These are phyloP conservation scores for Chelon labrosus DNA, from an alignment of 2,797 vertebrate genomes.

Conservation along the genomic window DNA sequence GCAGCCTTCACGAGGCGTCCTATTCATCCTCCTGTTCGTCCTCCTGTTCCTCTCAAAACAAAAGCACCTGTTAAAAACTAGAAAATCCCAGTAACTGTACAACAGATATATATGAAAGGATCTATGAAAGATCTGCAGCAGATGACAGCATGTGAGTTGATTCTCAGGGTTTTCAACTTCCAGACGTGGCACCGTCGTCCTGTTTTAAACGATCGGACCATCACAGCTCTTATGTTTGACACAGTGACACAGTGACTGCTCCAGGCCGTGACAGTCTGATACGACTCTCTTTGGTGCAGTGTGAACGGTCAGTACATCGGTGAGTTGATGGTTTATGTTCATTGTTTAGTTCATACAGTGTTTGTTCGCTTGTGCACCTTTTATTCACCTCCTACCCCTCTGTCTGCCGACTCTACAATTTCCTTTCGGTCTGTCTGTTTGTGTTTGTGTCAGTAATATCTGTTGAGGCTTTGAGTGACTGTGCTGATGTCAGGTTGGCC, in stretches of 20 bases:
- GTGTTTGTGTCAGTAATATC: constrained; percentile 87
- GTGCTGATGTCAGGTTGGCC: constrained; percentile 92
- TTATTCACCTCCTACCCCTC: background rate
- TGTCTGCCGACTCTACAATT: background rate
- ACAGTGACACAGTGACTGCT: background rate
- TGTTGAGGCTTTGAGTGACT: constrained; percentile 92
- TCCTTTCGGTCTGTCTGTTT: background rate
- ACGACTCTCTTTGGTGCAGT: constrained; percentile 33
- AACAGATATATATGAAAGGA: constrained; percentile 1
- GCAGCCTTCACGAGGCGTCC: background rate
- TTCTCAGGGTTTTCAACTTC: background rate
- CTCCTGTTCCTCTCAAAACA: background rate
- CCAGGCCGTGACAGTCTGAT: constrained; percentile 14
- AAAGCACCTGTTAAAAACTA: constrained; percentile 42
- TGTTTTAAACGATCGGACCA: constrained; percentile 14
- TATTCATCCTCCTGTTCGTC: background rate
- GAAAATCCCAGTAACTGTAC: constrained; percentile 17
- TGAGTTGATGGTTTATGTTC: constrained; percentile 1
- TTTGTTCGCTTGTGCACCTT: constrained; percentile 7
- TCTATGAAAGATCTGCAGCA: background rate
- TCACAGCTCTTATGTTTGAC: constrained; percentile 18
- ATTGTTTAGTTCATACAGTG: constrained; percentile 13
- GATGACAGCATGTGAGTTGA: constrained; percentile 4
- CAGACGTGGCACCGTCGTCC: background rate
- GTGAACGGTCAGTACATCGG: background rate